phyloP scores from a whole-genome alignment of 64 coral and sea anemone genomes.

The Actinia tenebrosa region DNA sequence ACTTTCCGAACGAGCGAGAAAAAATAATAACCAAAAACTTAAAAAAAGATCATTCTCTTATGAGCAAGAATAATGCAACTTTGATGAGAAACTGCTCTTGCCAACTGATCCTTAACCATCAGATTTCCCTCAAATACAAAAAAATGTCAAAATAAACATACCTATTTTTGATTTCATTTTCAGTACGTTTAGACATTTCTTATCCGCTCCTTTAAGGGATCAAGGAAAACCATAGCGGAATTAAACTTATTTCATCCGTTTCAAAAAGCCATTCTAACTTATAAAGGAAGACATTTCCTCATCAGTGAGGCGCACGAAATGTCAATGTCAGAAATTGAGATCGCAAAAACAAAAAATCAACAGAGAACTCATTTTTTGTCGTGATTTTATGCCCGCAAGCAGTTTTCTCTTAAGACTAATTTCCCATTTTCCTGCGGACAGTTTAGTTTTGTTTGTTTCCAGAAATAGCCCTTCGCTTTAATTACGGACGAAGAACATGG shows the following conservation, averaged over 20 bases:
- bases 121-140: neutral
- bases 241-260: neutral
- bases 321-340: neutral
- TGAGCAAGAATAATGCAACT: too few species aligned
- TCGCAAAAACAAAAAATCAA: neutral
- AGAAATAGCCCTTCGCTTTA: neutral
- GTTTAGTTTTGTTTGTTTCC: neutral
- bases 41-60: too few species aligned
- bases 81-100: neutral
- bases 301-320: neutral
- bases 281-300: neutral
- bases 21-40: too few species aligned
- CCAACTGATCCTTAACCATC: neutral
- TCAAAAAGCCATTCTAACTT: neutral
- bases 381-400: neutral
- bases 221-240: neutral
- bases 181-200: neutral
- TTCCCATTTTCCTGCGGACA: neutral
- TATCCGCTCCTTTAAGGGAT: neutral
- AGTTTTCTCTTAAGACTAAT: neutral
- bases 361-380: neutral
- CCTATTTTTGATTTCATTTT: neutral
- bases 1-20: too few species aligned
- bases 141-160: neutral
- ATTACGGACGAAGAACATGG: neutral